Evolutionary conservation across 2,888 invertebrate species (phyloP), one percentile per base, ranked within the genome.

Genomic region (Hypercompe scribonia): DNA sequence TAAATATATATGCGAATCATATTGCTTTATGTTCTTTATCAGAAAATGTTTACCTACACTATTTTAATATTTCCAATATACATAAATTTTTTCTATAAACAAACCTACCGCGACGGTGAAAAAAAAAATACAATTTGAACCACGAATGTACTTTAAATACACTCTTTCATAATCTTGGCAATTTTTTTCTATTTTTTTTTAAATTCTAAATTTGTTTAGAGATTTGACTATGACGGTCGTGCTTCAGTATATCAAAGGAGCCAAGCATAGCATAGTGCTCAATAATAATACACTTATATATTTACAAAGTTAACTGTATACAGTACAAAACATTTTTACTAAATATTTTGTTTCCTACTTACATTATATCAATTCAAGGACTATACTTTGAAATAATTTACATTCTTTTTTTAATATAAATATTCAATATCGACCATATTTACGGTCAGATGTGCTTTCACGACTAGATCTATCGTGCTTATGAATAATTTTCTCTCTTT

Each of bases 291-390:
- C 78, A 77, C 81, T 77, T 83, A 79, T 81, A 80, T 82, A 90
- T 90, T 84, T 90, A 90, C 90, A 88, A 75, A 81, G 63, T 39
- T 86, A 84, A 79, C 82, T 81, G 78, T 87, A 84, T 89, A 89
- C 91, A 88, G 88, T 94, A 94, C 92, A 94, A 94, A 94, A 94
- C 90, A 93, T 91, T 90, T 74, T 87, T 84, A 83, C 89, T 90
- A 90, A 88, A 91, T 89, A 90, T 91, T 91, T 92, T 87, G 88
- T 88, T 91, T 87, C 78, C 92, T 92, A 92, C 90, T 90, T 91
- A 91, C 78, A 86, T 84, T 84, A 87, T 90, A 87, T 90, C 86
- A 90, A 88, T 89, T 90, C 86, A 78, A 85, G 85, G 81, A 82
- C 78, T 84, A 84, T 85, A 82, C 24, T 78, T 78, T 83, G 74